These are phyloP conservation scores for Pristionchus japonicus DNA, from an alignment of 2,888 invertebrate genomes.

Conservation along the genomic window DNA sequence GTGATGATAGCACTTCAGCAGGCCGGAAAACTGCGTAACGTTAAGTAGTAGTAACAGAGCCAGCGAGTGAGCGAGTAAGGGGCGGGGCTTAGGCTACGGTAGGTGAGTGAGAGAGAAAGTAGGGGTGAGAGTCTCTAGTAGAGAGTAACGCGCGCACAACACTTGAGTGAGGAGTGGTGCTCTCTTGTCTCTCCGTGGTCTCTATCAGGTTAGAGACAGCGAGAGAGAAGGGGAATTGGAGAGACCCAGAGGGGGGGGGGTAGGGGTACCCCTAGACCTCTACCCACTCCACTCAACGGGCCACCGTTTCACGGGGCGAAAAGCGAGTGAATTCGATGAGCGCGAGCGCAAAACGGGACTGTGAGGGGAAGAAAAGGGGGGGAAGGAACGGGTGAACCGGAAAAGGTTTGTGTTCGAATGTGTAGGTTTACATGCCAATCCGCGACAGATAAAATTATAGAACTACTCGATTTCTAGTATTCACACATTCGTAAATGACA, in stretches of 20 bases:
- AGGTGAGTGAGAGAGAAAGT: neutral
- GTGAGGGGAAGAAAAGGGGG: no score
- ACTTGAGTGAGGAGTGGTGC: neutral
- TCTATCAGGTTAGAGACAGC: neutral
- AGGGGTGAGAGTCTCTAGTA: neutral
- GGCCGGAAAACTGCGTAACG: constrained; percentile 32
- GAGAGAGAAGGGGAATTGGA: neutral
- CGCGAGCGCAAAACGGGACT: neutral
- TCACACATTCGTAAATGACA: no score
- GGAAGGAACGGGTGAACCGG: neutral
- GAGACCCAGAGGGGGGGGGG: neutral
- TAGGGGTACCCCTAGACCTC: neutral
- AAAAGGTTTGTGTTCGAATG: no score
- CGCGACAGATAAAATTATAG: no score
- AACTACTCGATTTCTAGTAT: no score
- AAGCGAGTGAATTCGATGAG: neutral
- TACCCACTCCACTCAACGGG: neutral
- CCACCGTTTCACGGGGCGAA: constrained; percentile 7
- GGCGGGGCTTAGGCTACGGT: neutral
- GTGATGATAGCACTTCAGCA: neutral
- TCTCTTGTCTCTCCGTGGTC: neutral
- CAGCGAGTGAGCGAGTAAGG: neutral
- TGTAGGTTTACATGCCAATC: no score
- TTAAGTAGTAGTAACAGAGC: constrained; percentile 37
- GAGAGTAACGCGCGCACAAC: neutral